phyloP scores from a whole-genome alignment of 2,797 vertebrate species.

The Hypotaenidia philippensis region DNA sequence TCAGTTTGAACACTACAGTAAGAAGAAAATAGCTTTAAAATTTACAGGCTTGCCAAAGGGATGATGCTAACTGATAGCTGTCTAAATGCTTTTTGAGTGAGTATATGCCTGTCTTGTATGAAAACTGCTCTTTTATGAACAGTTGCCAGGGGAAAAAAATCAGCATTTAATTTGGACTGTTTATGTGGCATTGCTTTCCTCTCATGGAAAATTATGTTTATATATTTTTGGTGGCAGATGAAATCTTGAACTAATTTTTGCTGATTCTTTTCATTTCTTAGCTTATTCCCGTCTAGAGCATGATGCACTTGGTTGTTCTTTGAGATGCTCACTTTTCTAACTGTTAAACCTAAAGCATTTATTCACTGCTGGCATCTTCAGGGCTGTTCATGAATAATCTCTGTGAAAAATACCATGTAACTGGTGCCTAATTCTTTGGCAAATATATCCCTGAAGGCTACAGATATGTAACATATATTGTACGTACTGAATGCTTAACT shows the following conservation, averaged over 20 bases:
- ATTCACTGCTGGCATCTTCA: slow-evolving; percentile 9
- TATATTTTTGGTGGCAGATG: not conserved
- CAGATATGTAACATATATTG: not conserved
- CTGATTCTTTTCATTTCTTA: not conserved
- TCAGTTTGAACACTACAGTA: not conserved
- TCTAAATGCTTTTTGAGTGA: not conserved
- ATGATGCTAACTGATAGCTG: not conserved
- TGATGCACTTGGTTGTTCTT: not conserved
- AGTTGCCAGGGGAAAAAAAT: accelerated
- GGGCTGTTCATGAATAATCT: slow-evolving; percentile 11
- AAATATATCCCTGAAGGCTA: slow-evolving; percentile 9
- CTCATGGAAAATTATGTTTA: not conserved
- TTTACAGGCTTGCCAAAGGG: not conserved
- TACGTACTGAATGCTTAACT: not conserved
- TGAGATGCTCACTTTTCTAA: slow-evolving; percentile 7
- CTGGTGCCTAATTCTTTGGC: slow-evolving; percentile 21
- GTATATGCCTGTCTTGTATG: not conserved
- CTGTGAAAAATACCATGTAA: not conserved
- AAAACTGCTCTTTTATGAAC: not conserved
- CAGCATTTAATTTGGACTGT: not conserved
- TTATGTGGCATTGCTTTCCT: not conserved
- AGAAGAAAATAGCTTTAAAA: not conserved
- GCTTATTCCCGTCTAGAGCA: not conserved
- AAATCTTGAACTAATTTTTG: slow-evolving; percentile 16
- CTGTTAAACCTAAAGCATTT: slow-evolving; percentile 24